Evolutionary conservation across 1,140 invertebrate species (phyloP).

Genomic region (Stenopsyche tienmushanensis): DNA sequence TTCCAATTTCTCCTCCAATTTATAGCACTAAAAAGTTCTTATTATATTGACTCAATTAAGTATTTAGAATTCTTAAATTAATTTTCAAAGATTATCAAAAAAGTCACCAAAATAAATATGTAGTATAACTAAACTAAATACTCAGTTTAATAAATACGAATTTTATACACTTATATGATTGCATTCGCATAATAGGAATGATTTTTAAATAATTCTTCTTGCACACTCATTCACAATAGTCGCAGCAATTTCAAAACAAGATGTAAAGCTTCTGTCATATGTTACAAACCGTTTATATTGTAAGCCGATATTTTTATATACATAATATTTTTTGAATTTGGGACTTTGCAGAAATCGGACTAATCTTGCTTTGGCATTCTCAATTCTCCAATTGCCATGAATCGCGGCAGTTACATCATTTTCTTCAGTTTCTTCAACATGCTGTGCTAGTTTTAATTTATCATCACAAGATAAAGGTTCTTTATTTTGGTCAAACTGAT

Average conservation of each 20-base stretch:
- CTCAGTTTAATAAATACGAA: too few relatives aligned
- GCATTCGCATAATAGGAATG: too few relatives aligned
- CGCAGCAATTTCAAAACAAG: too few relatives aligned
- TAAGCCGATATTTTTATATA: constrained; percentile 86
- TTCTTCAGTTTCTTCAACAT: constrained; percentile 88
- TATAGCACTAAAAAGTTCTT: constrained; percentile 1
- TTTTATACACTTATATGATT: too few relatives aligned
- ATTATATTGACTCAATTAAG: too few relatives aligned
- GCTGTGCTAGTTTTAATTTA: constrained; percentile 71
- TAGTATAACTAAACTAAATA: too few relatives aligned
- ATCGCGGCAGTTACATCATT: constrained; percentile 91
- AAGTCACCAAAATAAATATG: too few relatives aligned
- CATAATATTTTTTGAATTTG: constrained; percentile 89
- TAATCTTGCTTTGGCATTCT: constrained; percentile 94
- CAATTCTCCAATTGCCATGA: constrained; percentile 97
- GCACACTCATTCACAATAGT: too few relatives aligned
- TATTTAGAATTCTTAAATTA: too few relatives aligned
- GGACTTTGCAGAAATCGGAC: constrained; percentile 94
- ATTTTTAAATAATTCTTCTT: too few relatives aligned
- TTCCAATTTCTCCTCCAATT: constrained; percentile 4
- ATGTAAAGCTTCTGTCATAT: background rate
- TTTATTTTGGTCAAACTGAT: constrained; percentile 58
- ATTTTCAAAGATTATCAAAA: too few relatives aligned
- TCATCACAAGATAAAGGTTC: constrained; percentile 73
- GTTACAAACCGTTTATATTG: constrained; percentile 85